Evolutionary conservation across 2,888 invertebrate species (phyloP).

Genomic region (Dioctria rufipes): DNA sequence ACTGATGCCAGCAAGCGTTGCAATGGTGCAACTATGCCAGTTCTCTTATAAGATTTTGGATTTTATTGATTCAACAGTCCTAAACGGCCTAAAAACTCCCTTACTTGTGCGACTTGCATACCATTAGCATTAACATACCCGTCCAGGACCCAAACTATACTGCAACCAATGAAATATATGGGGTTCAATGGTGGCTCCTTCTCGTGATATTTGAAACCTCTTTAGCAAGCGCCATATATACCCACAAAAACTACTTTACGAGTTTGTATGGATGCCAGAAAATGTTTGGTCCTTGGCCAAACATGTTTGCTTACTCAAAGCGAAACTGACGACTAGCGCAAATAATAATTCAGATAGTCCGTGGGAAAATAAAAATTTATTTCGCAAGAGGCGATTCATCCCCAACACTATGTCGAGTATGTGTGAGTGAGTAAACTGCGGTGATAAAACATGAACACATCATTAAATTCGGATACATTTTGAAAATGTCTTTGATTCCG

Average conservation of each 20-base stretch:
- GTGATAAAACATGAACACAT: too few relatives aligned
- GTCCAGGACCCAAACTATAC: neutral
- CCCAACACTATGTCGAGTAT: too few relatives aligned
- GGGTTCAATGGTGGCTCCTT: slow-evolving; percentile 6
- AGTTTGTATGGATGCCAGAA: slow-evolving; percentile 15
- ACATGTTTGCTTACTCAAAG: slow-evolving; percentile 7
- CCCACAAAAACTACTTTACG: slow-evolving; percentile 9
- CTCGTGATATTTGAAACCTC: slow-evolving; percentile 21
- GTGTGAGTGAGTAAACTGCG: too few relatives aligned
- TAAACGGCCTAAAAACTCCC: slow-evolving; percentile 3
- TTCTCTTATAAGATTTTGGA: slow-evolving; percentile 19
- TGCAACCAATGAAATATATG: slow-evolving; percentile 21
- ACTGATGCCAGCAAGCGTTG: slow-evolving; percentile 20
- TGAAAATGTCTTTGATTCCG: too few relatives aligned
- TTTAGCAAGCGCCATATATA: slow-evolving; percentile 10
- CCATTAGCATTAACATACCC: slow-evolving; percentile 35
- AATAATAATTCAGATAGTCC: too few relatives aligned
- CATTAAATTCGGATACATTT: too few relatives aligned
- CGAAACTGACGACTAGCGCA: too few relatives aligned
- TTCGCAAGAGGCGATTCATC: too few relatives aligned
- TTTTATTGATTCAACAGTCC: slow-evolving; percentile 49
- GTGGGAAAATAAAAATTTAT: too few relatives aligned
- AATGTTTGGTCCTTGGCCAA: slow-evolving; percentile 35
- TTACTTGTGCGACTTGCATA: slow-evolving; percentile 1
- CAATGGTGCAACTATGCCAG: slow-evolving; percentile 4